These are phyloP conservation scores for Paramisgurnus dabryanus DNA, from an alignment of 2,113 vertebrate species.

Conservation along the genomic window DNA sequence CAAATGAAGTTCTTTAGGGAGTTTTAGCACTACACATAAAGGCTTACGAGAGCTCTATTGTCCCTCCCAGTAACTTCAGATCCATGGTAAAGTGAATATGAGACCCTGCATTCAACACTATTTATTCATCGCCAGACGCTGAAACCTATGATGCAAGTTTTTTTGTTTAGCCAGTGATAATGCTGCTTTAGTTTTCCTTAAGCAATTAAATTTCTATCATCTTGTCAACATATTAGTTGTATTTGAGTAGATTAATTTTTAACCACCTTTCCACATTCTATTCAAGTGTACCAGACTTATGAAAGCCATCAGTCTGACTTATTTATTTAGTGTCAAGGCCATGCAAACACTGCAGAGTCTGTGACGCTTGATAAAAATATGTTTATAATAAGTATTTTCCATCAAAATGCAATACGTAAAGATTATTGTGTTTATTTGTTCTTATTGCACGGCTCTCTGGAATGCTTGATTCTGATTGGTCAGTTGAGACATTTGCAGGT, in stretches of 20 bases:
- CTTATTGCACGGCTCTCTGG: too few relatives aligned
- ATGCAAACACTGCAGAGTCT: not conserved
- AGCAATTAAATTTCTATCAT: not conserved
- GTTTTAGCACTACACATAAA: constrained; percentile 3
- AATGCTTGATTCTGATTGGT: too few relatives aligned
- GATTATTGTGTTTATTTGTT: too few relatives aligned
- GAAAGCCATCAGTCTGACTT: not conserved
- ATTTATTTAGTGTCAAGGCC: not conserved
- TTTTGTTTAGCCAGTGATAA: not conserved
- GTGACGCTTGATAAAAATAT: too few relatives aligned
- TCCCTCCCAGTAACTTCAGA: constrained; percentile 17
- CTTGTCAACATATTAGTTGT: not conserved
- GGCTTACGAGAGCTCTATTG: constrained; percentile 14
- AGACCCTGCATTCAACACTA: constrained; percentile 6
- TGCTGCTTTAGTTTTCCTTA: not conserved
- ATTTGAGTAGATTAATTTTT: not conserved
- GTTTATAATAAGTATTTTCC: too few relatives aligned
- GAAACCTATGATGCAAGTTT: not conserved
- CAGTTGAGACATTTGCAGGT: too few relatives aligned
- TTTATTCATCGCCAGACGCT: not conserved
- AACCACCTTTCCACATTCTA: constrained; percentile 5
- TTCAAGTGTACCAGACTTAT: not conserved
- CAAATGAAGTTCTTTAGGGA: constrained; percentile 4
- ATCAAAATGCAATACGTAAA: too few relatives aligned
- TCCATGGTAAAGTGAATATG: constrained; percentile 6